Evolutionary conservation across 2,888 invertebrate genomes (phyloP).

Genomic region (Limnephilus auricula): DNA sequence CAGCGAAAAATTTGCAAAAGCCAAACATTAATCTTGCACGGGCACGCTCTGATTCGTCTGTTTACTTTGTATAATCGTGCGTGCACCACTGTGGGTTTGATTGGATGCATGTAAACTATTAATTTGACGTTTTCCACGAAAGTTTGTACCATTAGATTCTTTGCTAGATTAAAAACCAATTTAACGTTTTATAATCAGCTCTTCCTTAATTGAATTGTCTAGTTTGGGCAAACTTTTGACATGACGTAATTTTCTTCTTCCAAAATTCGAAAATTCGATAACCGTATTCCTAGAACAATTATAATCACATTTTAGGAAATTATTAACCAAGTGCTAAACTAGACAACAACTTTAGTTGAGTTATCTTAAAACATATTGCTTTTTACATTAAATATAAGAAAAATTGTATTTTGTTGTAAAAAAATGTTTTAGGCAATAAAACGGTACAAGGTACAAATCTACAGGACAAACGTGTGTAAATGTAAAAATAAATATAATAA

Average conservation of each 20-base stretch:
- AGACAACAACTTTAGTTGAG: too few species aligned
- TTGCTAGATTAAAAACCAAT: not conserved
- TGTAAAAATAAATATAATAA: not conserved
- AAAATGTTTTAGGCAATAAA: too few species aligned
- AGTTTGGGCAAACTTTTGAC: not conserved
- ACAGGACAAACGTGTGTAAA: not conserved
- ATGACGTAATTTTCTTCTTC: not conserved
- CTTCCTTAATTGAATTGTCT: not conserved
- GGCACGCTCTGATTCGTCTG: constrained; percentile 19
- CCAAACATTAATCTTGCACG: constrained; percentile 12
- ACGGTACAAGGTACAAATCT: not conserved
- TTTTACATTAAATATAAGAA: too few species aligned
- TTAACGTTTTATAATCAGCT: not conserved
- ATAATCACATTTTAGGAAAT: not conserved
- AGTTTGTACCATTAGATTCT: not conserved
- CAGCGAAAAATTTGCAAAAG: constrained; percentile 6
- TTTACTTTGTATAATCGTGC: not conserved
- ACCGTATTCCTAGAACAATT: not conserved
- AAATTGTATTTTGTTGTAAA: too few species aligned
- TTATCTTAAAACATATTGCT: too few species aligned
- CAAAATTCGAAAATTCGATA: not conserved
- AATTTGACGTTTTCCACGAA: not conserved
- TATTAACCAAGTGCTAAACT: not conserved
- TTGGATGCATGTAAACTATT: not conserved
- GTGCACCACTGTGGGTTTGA: not conserved